Evolutionary conservation across 1,140 invertebrate species (phyloP).

Genomic region (Batillaria attramentaria): DNA sequence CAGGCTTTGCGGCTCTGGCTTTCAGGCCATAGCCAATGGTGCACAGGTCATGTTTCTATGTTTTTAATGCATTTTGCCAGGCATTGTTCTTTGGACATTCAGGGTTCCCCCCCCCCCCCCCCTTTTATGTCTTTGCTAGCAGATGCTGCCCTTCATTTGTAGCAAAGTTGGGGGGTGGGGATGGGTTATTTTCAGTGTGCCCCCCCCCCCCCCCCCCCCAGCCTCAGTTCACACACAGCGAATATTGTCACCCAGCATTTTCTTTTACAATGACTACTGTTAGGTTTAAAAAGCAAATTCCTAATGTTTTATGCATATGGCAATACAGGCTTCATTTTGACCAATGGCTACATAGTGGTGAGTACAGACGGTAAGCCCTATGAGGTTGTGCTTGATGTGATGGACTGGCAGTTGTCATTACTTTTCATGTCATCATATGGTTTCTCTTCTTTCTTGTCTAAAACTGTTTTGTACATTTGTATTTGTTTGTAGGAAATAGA

Average conservation of each 20-base stretch:
- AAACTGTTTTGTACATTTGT: neutral
- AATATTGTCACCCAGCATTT: no score
- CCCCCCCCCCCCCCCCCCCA: no score
- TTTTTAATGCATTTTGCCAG: neutral
- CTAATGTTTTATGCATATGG: neutral
- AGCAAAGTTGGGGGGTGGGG: no score
- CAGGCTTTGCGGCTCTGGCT: conserved; percentile 91
- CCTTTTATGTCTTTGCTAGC: no score
- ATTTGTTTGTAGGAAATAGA: conserved; percentile 83
- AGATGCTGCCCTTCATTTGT: no score
- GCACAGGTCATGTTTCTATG: conserved; percentile 80
- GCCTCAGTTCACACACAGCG: neutral
- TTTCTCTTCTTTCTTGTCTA: neutral
- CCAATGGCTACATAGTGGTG: no score
- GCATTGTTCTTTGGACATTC: neutral
- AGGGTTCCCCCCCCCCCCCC: no score
- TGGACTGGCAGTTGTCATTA: no score
- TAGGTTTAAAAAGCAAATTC: neutral
- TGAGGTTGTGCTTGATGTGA: neutral
- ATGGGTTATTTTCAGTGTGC: no score
- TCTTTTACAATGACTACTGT: neutral
- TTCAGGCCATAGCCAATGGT: conserved; percentile 92
- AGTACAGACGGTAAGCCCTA: neutral
- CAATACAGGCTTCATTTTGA: no score
- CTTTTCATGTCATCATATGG: neutral